phyloP scores from a whole-genome alignment of 1,140 invertebrate species.

The Oscheius sp. region DNA sequence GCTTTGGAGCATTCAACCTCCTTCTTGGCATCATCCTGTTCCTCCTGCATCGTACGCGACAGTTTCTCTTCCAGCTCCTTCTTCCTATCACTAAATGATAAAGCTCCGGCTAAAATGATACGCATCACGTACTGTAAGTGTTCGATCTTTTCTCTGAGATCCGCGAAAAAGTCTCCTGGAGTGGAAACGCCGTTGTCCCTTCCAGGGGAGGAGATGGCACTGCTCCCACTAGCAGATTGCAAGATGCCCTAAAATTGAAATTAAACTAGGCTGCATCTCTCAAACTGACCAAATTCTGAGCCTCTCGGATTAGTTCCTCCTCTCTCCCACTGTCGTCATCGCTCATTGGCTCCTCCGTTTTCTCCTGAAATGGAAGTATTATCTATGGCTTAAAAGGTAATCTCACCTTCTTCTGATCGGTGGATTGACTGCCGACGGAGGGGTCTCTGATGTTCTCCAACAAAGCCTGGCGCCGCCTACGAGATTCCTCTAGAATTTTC shows the following conservation, averaged over 20 bases:
- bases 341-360: not conserved
- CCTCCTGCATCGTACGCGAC: slow-evolving; percentile 4
- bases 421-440: not conserved
- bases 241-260: slow-evolving; percentile 8
- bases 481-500: slow-evolving; percentile 35
- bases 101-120: not conserved
- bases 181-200: slow-evolving; percentile 19
- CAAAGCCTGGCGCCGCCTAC: slow-evolving; percentile 11
- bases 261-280: not conserved
- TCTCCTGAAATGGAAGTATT: not conserved
- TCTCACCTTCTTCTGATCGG: slow-evolving; percentile 10
- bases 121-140: slow-evolving; percentile 23
- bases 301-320: slow-evolving; percentile 12
- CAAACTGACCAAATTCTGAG: not conserved
- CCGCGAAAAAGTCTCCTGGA: slow-evolving; percentile 48
- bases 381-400: not conserved
- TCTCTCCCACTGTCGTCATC: slow-evolving; percentile 5
- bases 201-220: slow-evolving; percentile 23
- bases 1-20: slow-evolving; percentile 33
- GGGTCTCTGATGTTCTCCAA: slow-evolving; percentile 21
- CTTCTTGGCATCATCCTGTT: slow-evolving; percentile 30
- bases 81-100: not conserved
- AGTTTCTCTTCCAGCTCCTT: not conserved
- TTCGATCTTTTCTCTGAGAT: slow-evolving; percentile 51
- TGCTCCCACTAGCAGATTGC: slow-evolving; percentile 13